These are phyloP conservation scores for Aquatica leii DNA, from an alignment of 2,888 invertebrate species.

Conservation along the genomic window DNA sequence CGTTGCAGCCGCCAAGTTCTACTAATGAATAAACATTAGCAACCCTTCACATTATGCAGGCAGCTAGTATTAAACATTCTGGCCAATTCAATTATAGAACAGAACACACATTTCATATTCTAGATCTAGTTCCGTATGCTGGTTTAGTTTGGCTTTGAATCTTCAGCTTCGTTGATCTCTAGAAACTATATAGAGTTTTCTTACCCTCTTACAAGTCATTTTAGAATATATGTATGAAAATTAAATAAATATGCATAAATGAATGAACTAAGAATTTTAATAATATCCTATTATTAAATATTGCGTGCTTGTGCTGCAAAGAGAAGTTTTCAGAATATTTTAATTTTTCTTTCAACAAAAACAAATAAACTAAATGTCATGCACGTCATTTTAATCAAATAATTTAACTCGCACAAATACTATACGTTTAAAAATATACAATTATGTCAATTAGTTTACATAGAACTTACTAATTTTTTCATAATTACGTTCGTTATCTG, in stretches of 20 bases:
- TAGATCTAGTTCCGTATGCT: constrained; percentile 50
- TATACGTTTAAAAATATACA: too few relatives aligned
- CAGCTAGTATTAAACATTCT: constrained; percentile 59
- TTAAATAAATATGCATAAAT: constrained; percentile 12
- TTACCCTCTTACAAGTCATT: constrained; percentile 10
- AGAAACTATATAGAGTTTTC: constrained; percentile 22
- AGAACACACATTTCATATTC: constrained; percentile 58
- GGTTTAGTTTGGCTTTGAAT: constrained; percentile 35
- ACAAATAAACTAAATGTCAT: too few relatives aligned
- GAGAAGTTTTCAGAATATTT: too few relatives aligned
- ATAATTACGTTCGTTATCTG: too few relatives aligned
- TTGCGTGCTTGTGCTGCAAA: too few relatives aligned
- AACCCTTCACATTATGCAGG: constrained; percentile 60
- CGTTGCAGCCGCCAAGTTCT: constrained; percentile 40
- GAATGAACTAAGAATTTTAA: neutral
- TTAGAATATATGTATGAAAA: neutral
- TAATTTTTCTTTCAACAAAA: too few relatives aligned
- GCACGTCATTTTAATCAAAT: too few relatives aligned
- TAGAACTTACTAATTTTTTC: too few relatives aligned
- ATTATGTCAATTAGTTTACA: too few relatives aligned
- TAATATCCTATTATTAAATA: too few relatives aligned
- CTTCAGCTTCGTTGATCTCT: constrained; percentile 34
- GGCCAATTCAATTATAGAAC: constrained; percentile 61
- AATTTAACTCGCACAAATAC: too few relatives aligned
- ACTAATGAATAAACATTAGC: constrained; percentile 59